Evolutionary conservation across 2,113 vertebrate species (phyloP), one percentile per base, ranked within the genome.

Genomic region (Hoplias malabaricus): DNA sequence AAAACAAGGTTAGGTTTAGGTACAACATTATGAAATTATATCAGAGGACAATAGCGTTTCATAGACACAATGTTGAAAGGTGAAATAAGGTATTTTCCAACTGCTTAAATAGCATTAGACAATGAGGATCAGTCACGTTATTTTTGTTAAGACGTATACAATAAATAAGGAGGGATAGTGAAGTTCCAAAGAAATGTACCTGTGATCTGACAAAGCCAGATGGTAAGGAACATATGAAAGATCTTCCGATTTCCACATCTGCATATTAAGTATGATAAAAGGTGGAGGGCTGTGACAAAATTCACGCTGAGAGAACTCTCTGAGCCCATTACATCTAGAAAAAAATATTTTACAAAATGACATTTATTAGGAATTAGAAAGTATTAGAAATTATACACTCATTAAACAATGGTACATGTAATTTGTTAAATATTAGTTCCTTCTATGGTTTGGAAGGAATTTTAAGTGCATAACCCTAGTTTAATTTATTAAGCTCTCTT

Each of bases 181-280:
- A 29, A 40, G 14, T 29, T 21, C 21, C 21, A 13, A 12, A 61
- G 8, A 8, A 12, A 11, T 84, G 53, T 88, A 96, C 95, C 94
- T 94, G 84, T 94, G 93, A 77, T 94, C 91, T 46, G 92, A 95
- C 83, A 96, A 90, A 70, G 90, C 94, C 84, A 96, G 87, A 43
- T 94, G 89, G 82, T 95, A 96, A 0, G 94, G 95, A 31, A 96
- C 93, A 57, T 96, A 96, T 14, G 94, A 94, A 76, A 96, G 88
- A 29, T 95, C 94, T 86, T 96, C 94, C 11, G 94, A 94, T 85
- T 92, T 95, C 95, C 95, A 96, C 77, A 94, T 91, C 88, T 96
- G 94, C 95, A 96, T 96, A 90, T 96, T 95, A 82, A 96, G 88
- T 68, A 96, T 95, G 78, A 96, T 92, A 81, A 96, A 96, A 14